phyloP scores from a whole-genome alignment of 2,888 invertebrate genomes.

The Chesias legatella region DNA sequence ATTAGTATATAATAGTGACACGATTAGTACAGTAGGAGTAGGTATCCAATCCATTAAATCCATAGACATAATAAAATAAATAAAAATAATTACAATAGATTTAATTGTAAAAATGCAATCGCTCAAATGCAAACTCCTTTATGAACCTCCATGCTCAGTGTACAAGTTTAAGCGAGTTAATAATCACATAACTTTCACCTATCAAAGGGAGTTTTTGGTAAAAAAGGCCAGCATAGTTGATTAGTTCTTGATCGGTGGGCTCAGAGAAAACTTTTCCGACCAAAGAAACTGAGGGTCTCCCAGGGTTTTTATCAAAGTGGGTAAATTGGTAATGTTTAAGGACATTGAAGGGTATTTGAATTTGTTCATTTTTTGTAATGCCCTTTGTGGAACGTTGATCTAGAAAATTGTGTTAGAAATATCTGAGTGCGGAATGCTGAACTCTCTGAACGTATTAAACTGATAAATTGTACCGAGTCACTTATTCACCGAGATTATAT shows the following conservation, averaged over 20 bases:
- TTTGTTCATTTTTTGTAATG: background rate
- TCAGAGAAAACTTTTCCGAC: constrained; percentile 29
- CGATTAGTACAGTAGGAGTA: no score
- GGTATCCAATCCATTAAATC: no score
- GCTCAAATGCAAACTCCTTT: no score
- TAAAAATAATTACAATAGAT: no score
- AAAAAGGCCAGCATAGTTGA: constrained; percentile 33
- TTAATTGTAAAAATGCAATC: no score
- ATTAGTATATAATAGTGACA: no score
- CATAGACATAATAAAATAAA: no score
- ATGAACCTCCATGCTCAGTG: constrained; percentile 21
- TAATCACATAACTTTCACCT: constrained; percentile 21
- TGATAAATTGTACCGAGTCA: constrained; percentile 8
- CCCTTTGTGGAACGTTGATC: background rate
- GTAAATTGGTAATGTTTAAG: constrained; percentile 24
- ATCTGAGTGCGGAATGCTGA: no score
- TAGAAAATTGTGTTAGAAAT: no score
- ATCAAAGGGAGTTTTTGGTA: constrained; percentile 31
- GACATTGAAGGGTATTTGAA: constrained; percentile 15
- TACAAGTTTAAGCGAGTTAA: constrained; percentile 6
- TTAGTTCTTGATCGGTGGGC: constrained; percentile 35
- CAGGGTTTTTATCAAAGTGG: constrained; percentile 22
- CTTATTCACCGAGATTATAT: no score
- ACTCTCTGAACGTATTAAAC: background rate
- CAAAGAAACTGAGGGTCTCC: constrained; percentile 23